Base-by-base conservation (phyloP, 2,797 vertebrate species). In the Emydoidea blandingii region DNA sequence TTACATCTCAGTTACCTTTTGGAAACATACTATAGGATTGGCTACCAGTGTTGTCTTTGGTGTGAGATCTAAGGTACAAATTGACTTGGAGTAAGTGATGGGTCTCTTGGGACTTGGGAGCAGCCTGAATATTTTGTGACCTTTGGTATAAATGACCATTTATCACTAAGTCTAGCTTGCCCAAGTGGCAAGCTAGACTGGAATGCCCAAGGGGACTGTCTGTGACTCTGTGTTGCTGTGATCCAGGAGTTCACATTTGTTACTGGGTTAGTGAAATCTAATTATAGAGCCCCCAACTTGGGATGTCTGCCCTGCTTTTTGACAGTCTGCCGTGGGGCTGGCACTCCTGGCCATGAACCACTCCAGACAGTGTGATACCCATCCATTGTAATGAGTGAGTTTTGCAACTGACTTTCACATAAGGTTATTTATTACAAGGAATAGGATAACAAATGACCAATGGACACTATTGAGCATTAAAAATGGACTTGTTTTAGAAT, bases 401-500 rank as follows among this genome's bases (percentile, higher is more conserved):
- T 11, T 49, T 76, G 11, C 1, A 25, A 49, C 44, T 74, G 78
- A 23, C 21, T 90, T 53, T 50, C 79, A 78, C 91, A 34, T 79
- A 90, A 94, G 72, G 12, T 34, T 90, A 65, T 89, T 37, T 56
- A 59, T 34, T 2, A 3, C 11, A 27, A 53, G 23, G 15, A 47
- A 94, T 53, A 87, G 34, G 29, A 15, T 27, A 49, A 81, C 78
- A 94, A 91, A 82, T 79, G 89, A 81, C 65, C 16, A 72, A 12
- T 15, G 72, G 37, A 44, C 25, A 74, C 5, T 74, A 47, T n/a
- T 90, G 89, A 89, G 59, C 65, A 79, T 3, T 3, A 59, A 25
- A 74, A 87, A 81, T 83, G 25, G 88, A 79, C 49, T 65, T 54
- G 41, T 37, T 97, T 92, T 84, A n/a, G 37, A 92, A 81, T 15